Percentiles rank a stretch among this genome's conserved stretches.
Conservation (phyloP, 2,888 invertebrate genomes). For the Amphipyra berbera region DNA sequence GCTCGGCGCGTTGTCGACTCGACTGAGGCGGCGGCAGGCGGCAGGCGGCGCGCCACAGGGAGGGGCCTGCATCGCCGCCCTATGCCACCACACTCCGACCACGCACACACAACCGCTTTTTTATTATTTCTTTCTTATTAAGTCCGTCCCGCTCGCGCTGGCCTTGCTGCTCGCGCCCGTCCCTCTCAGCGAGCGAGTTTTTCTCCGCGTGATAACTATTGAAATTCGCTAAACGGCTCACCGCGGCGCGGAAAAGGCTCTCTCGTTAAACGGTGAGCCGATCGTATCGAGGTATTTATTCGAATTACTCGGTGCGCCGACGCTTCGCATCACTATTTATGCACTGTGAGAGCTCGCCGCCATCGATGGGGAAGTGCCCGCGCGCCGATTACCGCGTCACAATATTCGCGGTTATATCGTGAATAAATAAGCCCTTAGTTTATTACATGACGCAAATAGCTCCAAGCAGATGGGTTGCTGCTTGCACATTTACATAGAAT, state of each 20-base stretch:
- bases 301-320: conserved; percentile 80
- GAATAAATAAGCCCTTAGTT: conserved; percentile 73
- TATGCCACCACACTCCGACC: conserved; percentile 87
- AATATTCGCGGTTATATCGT: conserved; percentile 72
- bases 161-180: conserved; percentile 69
- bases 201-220: conserved; percentile 89
- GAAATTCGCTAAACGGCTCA: conserved; percentile 90
- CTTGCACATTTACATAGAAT: conserved; percentile 51
- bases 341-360: conserved; percentile 71
- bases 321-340: conserved; percentile 82
- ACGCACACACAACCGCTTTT: conserved; percentile 88
- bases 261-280: conserved; percentile 88
- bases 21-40: conserved; percentile 84
- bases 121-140: conserved; percentile 89
- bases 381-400: conserved; percentile 69
- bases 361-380: conserved; percentile 63
- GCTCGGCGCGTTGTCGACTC: conserved; percentile 83
- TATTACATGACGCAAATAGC: conserved; percentile 69
- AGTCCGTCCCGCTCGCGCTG: conserved; percentile 83
- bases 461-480: conserved; percentile 41
- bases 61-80: conserved; percentile 88
- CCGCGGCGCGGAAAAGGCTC: conserved; percentile 88
- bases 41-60: conserved; percentile 83
- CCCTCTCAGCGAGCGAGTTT: conserved; percentile 83
- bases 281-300: conserved; percentile 88